Base-by-base conservation (phyloP, 1,140 invertebrate genomes). In the Drosophila ercepeae region DNA sequence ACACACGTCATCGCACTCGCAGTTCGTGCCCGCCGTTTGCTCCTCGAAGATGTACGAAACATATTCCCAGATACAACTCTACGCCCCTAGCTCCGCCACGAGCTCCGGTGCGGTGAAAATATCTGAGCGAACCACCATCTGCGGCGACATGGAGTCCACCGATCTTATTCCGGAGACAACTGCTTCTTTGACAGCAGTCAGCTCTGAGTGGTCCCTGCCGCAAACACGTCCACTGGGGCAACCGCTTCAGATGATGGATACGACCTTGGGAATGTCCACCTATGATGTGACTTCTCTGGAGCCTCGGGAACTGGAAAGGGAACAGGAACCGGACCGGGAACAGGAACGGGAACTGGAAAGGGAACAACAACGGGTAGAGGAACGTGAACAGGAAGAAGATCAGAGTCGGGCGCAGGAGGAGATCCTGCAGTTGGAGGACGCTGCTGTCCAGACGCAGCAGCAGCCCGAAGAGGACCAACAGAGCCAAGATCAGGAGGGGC, bases 201-300 rank as follows among this genome's bases (percentile, higher is more conserved):
- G 19, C 0, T 60, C 39, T 4, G 34, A 39, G 11, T 78, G 59
- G 74, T 45, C 78, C 4, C 27, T 64, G 58, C 78, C 53, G 7
- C 8, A 34, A 11, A 25, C 16, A 7, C 34, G 19, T 5, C 29
- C 2, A 1, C 18, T 14, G 8, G 25, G 34, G 0, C 75, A 60
- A n/a, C 18, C 34, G 1, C 39, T 23, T 0, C 64, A 69, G 11
- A 70, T 89, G 64, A n/a, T 89, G 13, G 79, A 91, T 52, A 91
- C 89, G 7, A 91, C 89, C 2, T 52, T 91, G 44, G 79, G 67
- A 16, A 91, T 90, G 89, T 78, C 88, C 48, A 75, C 59, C 7
- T 91, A 89, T 25, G 89, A 91, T 18, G 49, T 78, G 9, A 82
- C 81, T 0, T 23, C 70, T 0, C 1, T 49, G 34, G 75, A 71